Conservation (phyloP, 2,113 vertebrate species). For the Grammomys surdaster region DNA sequence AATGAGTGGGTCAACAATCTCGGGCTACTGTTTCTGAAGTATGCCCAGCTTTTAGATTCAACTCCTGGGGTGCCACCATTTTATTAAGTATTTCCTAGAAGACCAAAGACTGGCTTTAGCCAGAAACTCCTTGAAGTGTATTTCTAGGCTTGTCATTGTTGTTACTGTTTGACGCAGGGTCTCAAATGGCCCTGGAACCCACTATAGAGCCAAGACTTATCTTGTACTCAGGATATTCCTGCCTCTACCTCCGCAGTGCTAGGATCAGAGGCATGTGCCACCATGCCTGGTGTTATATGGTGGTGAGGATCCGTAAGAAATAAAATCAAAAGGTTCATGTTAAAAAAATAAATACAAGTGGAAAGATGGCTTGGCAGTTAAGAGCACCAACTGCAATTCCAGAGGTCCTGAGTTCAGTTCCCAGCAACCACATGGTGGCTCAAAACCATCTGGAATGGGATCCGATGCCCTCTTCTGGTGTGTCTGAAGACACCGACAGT, state of each 20-base stretch:
- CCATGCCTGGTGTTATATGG: not conserved
- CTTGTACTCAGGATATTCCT: no score
- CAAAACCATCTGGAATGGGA: not conserved
- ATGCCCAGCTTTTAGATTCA: fast-evolving
- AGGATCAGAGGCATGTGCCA: not conserved
- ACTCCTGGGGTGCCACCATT: not conserved
- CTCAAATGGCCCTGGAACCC: not conserved
- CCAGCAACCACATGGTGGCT: not conserved
- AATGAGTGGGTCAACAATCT: fast-evolving
- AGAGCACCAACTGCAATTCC: not conserved
- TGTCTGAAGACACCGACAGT: no score
- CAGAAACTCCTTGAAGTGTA: not conserved
- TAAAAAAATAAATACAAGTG: not conserved
- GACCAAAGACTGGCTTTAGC: not conserved
- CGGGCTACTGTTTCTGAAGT: fast-evolving
- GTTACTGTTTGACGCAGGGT: not conserved
- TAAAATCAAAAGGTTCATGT: not conserved
- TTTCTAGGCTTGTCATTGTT: not conserved
- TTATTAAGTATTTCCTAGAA: not conserved
- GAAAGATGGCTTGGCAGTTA: not conserved
- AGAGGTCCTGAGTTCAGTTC: not conserved
- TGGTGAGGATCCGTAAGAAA: not conserved
- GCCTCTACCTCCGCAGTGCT: not conserved
- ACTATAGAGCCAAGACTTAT: not conserved
- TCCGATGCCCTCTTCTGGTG: no score